phyloP scores from a whole-genome alignment of 1,140 invertebrate genomes.

The Drosophila mauritiana region DNA sequence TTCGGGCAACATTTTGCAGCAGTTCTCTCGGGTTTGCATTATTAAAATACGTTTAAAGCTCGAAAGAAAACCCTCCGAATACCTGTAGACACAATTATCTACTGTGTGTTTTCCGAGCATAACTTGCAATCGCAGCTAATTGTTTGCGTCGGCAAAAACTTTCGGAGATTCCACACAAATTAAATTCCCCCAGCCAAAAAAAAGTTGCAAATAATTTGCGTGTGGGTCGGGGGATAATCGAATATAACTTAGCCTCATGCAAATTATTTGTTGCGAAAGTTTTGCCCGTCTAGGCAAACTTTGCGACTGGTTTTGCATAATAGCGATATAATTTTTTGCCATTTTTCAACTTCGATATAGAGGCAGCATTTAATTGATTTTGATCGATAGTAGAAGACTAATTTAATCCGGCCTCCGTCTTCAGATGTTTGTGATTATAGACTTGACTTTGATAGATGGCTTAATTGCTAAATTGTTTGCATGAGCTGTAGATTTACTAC shows the following conservation, averaged over 20 bases:
- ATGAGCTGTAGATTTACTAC: background rate
- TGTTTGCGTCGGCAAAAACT: conserved; percentile 72
- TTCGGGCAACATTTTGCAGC: conserved; percentile 45
- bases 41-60: conserved; percentile 63
- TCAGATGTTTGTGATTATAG: background rate
- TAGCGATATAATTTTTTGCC: conserved; percentile 38
- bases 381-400: conserved; percentile 38
- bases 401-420: conserved; percentile 16
- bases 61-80: conserved; percentile 1
- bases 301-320: conserved; percentile 43
- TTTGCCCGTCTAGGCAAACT: conserved; percentile 18
- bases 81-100: conserved; percentile 44
- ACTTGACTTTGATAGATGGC: conserved; percentile 3
- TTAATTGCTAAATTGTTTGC: background rate
- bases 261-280: conserved; percentile 51
- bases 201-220: conserved; percentile 49
- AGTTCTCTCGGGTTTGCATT: conserved; percentile 45
- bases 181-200: conserved; percentile 1
- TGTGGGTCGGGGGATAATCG: conserved; percentile 25
- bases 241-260: conserved; percentile 39
- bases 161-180: conserved; percentile 6
- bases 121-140: conserved; percentile 80
- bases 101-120: conserved; percentile 42
- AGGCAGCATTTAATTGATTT: conserved; percentile 44
- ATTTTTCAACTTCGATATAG: background rate